phyloP scores from a whole-genome alignment of 2,113 vertebrate species.

The Paracanthobrama guichenoti region DNA sequence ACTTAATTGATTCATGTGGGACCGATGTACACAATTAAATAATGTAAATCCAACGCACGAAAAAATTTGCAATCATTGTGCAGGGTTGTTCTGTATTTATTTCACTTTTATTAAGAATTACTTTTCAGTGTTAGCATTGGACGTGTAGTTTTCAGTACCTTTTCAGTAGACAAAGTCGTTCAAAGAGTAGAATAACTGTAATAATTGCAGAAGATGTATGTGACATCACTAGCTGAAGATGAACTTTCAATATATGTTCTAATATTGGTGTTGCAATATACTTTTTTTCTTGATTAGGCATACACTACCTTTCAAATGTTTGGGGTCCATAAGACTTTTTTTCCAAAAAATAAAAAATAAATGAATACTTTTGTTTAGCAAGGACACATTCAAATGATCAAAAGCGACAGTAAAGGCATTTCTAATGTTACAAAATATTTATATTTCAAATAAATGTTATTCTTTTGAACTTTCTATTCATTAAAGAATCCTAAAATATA shows the following conservation, averaged over 20 bases:
- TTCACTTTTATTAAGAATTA: not conserved
- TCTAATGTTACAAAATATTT: not conserved
- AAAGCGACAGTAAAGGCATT: not conserved
- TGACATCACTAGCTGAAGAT: too few relatives aligned
- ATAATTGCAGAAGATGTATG: not conserved
- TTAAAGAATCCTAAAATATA: too few relatives aligned
- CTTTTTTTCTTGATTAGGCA: not conserved
- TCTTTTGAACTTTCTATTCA: not conserved
- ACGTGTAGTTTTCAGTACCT: not conserved
- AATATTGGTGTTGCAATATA: not conserved
- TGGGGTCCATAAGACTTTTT: not conserved
- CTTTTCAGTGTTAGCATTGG: not conserved
- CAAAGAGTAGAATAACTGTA: not conserved
- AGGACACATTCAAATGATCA: not conserved
- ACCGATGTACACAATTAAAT: too few relatives aligned
- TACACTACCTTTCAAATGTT: not conserved
- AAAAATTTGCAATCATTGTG: not conserved
- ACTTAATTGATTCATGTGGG: too few relatives aligned
- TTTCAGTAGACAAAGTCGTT: not conserved
- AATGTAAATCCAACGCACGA: too few relatives aligned
- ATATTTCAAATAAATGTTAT: not conserved
- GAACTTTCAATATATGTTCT: not conserved
- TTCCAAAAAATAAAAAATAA: not conserved
- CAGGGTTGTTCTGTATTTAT: not conserved
- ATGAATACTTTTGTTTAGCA: not conserved